Conservation (phyloP, 2,113 vertebrate genomes). For the Barbus barbus region DNA sequence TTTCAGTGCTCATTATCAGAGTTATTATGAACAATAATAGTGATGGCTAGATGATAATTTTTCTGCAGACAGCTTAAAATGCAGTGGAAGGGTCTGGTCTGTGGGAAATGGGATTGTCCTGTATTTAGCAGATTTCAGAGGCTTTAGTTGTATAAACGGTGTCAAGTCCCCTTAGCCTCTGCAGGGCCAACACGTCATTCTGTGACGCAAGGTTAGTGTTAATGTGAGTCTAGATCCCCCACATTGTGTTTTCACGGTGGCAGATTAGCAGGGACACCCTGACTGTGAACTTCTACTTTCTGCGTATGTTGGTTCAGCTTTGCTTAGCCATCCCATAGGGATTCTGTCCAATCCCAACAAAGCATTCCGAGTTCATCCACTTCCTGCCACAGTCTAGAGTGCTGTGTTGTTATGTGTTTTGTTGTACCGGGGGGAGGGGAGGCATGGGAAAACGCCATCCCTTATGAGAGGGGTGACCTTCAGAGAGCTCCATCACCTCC, state of each 20-base stretch:
- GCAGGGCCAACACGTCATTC: constrained; percentile 7
- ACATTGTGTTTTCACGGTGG: constrained; percentile 28
- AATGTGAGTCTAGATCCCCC: constrained; percentile 36
- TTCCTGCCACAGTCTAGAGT: constrained; percentile 13
- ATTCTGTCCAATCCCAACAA: constrained; percentile 12
- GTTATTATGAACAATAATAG: background rate
- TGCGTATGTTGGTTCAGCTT: constrained; percentile 24
- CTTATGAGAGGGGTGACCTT: constrained; percentile 25
- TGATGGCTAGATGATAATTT: background rate
- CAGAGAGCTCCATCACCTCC: constrained; percentile 2
- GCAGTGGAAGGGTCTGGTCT: background rate
- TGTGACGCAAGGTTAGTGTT: constrained; percentile 23
- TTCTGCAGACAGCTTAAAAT: background rate
- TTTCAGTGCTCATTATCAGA: background rate
- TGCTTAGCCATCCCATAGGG: background rate
- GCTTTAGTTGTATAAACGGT: constrained; percentile 40
- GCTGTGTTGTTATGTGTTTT: constrained; percentile 5
- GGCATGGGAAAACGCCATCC: constrained; percentile 27
- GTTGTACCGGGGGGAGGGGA: background rate
- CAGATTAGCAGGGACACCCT: constrained; percentile 38
- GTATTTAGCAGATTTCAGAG: constrained; percentile 36
- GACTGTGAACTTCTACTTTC: constrained; percentile 31
- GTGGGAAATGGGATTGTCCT: constrained; percentile 26
- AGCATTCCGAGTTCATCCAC: constrained; percentile 30
- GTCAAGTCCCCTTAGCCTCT: constrained; percentile 28